Conservation (phyloP, 2,888 invertebrate species). For the Ichneumoninae sp. region DNA sequence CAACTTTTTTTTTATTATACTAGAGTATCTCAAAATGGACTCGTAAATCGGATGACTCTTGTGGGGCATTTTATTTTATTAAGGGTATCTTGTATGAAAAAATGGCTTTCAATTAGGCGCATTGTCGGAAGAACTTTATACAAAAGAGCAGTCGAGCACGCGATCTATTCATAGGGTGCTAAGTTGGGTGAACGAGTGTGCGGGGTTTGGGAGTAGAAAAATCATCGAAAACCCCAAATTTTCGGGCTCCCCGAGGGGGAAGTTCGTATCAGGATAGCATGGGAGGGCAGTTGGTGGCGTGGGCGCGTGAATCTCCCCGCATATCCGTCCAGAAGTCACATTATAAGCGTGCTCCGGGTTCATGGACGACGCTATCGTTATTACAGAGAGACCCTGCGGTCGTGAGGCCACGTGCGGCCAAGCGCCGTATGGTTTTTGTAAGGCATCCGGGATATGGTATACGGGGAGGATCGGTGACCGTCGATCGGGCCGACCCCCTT, state of each 20-base stretch:
- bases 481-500: conserved; percentile 49
- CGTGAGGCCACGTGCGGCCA: conserved; percentile 68
- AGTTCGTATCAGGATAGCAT: conserved; percentile 77
- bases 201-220: conserved; percentile 39
- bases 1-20: too few relatives aligned
- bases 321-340: conserved; percentile 64
- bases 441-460: conserved; percentile 65
- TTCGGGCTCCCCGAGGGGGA: conserved; percentile 73
- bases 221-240: conserved; percentile 51
- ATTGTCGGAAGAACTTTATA: background rate
- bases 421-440: conserved; percentile 72
- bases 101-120: background rate
- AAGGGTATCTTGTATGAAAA: background rate
- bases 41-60: too few relatives aligned
- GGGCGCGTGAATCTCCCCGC: conserved; percentile 53
- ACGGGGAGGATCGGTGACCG: conserved; percentile 51
- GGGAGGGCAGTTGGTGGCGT: conserved; percentile 72
- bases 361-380: conserved; percentile 64
- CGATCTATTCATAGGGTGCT: background rate
- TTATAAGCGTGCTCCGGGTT: conserved; percentile 60
- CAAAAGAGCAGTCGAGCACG: background rate
- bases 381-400: conserved; percentile 39
- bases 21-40: too few relatives aligned
- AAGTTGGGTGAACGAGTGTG: conserved; percentile 1
- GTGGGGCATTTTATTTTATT: too few relatives aligned